A percentile compares a stretch with the other conserved stretches of the same genome.
These are phyloP conservation scores for Noctua janthe DNA, from an alignment of 2,888 invertebrate genomes.

Conservation along the genomic window DNA sequence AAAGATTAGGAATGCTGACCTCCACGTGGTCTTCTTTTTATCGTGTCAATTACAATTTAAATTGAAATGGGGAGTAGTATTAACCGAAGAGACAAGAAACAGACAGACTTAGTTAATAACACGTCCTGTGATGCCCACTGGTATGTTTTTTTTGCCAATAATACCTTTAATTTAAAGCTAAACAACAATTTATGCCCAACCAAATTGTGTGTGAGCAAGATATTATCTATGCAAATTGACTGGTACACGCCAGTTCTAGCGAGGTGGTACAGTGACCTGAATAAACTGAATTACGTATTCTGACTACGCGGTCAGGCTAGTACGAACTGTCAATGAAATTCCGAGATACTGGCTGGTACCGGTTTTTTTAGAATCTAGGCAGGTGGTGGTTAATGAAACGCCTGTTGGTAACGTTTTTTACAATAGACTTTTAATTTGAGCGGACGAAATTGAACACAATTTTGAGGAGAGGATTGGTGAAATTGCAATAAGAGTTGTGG, in stretches of 20 bases:
- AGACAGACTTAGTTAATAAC: background rate
- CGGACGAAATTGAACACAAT: background rate
- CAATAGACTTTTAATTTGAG: background rate
- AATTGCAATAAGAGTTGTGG: background rate
- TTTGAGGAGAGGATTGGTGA: background rate
- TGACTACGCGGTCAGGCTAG: conserved; percentile 33
- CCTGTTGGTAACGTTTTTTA: background rate
- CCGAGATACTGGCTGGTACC: conserved; percentile 10
- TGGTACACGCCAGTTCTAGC: conserved; percentile 14
- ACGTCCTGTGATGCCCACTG: background rate
- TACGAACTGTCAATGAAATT: conserved; percentile 54
- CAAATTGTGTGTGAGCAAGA: conserved; percentile 25
- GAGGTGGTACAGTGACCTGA: conserved; percentile 49
- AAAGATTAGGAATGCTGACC: no score
- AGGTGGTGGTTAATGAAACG: background rate
- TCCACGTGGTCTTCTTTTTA: no score
- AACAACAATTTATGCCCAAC: background rate
- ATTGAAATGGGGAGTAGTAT: background rate
- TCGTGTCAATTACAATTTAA: no score
- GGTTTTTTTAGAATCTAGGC: background rate
- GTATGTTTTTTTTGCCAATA: background rate
- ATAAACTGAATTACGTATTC: conserved; percentile 61
- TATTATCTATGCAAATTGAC: conserved; percentile 34
- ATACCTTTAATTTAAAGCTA: background rate
- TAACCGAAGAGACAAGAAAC: background rate